Conservation (phyloP, 2,797 vertebrate genomes). For the Rhynchotus rufescens region DNA sequence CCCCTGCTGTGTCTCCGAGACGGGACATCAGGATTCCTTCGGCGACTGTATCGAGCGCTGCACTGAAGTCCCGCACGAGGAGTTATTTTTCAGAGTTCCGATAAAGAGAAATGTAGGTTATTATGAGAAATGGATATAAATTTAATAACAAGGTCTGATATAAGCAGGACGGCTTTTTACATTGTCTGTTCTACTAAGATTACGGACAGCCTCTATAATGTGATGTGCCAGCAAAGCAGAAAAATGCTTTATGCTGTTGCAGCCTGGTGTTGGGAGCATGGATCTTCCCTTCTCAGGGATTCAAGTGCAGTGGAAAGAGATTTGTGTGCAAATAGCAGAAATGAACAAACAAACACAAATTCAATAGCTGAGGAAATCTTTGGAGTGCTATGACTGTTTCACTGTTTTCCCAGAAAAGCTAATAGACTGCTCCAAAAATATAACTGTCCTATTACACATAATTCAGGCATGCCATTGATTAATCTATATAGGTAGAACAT, state of each 20-base stretch:
- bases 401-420: conserved; percentile 24
- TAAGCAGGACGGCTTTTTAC: conserved; percentile 63
- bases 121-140: conserved; percentile 73
- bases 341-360: conserved; percentile 53
- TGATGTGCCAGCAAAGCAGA: conserved; percentile 67
- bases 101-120: conserved; percentile 67
- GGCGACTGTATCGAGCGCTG: conserved; percentile 41
- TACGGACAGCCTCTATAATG: conserved; percentile 61
- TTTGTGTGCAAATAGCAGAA: conserved; percentile 65
- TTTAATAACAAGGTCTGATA: conserved; percentile 75
- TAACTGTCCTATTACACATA: not conserved
- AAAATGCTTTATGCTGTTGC: conserved; percentile 62
- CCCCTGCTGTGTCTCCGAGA: conserved; percentile 23
- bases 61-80: conserved; percentile 8
- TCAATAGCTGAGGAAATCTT: conserved; percentile 50
- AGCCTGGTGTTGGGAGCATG: conserved; percentile 3
- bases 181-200: conserved; percentile 72
- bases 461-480: not conserved
- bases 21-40: conserved; percentile 59
- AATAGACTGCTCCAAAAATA: not conserved
- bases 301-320: conserved; percentile 48
- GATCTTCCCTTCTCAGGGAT: conserved; percentile 52
- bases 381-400: not conserved
- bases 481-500: not conserved
- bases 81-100: conserved; percentile 62